phyloP scores from a whole-genome alignment of 2,797 vertebrate genomes.

The Orientallactaga sibirica region DNA sequence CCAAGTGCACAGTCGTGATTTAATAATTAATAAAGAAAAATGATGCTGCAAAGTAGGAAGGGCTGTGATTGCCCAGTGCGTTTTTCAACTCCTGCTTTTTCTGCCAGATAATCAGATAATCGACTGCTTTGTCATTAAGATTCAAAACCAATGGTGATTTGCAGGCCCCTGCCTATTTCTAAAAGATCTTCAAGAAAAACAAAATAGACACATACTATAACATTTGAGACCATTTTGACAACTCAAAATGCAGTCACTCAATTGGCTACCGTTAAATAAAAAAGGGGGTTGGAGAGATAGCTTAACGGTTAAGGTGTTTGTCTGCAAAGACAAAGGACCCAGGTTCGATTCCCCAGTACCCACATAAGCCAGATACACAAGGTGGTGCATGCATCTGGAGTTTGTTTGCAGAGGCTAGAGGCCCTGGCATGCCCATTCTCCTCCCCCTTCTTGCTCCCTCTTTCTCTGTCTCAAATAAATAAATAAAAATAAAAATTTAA shows the following conservation, averaged over 20 bases:
- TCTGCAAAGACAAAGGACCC: too few relatives aligned
- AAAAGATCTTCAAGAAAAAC: conserved; percentile 6
- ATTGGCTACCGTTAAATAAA: background rate
- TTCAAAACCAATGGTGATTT: conserved; percentile 51
- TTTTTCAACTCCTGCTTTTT: conserved; percentile 23
- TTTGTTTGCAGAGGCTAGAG: too few relatives aligned
- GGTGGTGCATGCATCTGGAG: too few relatives aligned
- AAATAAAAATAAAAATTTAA: too few relatives aligned
- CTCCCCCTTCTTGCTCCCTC: too few relatives aligned
- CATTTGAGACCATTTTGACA: conserved; percentile 26
- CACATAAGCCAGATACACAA: too few relatives aligned
- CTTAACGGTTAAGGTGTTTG: too few relatives aligned
- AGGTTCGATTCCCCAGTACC: too few relatives aligned
- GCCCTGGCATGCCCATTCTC: too few relatives aligned
- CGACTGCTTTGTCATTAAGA: background rate
- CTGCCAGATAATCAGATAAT: background rate
- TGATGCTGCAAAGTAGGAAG: background rate
- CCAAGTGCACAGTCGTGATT: conserved; percentile 58
- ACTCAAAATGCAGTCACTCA: conserved; percentile 18
- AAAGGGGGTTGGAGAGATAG: too few relatives aligned
- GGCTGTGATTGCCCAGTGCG: background rate
- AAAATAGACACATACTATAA: background rate
- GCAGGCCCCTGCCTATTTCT: conserved; percentile 43
- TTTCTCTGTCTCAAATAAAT: too few relatives aligned
- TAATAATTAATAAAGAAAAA: conserved; percentile 77